A percentile compares a stretch with the other conserved stretches of the same genome.
Evolutionary conservation across 2,888 invertebrate species (phyloP).

Genomic region (Crocallis elinguaria): DNA sequence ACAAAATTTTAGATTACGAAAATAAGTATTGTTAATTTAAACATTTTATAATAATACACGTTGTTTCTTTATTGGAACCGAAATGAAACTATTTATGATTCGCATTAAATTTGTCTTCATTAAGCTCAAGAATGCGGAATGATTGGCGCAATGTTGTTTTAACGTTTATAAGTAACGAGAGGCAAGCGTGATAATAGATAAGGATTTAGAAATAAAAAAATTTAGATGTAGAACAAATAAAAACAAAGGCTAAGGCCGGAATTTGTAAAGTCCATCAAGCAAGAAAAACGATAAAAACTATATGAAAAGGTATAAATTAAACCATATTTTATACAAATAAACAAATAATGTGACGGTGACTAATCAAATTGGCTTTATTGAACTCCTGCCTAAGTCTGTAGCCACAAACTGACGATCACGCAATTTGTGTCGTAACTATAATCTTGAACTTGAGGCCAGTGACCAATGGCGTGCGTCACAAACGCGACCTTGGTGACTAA

Average conservation of each 20-base stretch:
- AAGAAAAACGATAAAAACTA: too few relatives aligned
- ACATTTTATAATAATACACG: background rate
- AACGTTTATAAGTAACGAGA: conserved; percentile 14
- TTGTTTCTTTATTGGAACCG: background rate
- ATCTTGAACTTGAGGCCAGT: conserved; percentile 7
- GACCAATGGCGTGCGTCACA: conserved; percentile 19
- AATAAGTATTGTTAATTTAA: background rate
- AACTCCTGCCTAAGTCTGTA: too few relatives aligned
- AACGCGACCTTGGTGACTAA: conserved; percentile 15
- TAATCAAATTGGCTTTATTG: too few relatives aligned
- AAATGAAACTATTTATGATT: background rate
- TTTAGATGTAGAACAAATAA: background rate
- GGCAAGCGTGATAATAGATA: conserved; percentile 1
- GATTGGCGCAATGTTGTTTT: conserved; percentile 20
- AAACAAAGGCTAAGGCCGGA: background rate
- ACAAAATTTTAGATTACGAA: background rate
- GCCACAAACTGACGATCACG: background rate
- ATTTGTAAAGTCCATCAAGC: too few relatives aligned
- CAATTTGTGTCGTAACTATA: conserved; percentile 11
- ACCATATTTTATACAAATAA: too few relatives aligned
- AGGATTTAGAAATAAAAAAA: background rate
- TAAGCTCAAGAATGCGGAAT: conserved; percentile 26
- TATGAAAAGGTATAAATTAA: too few relatives aligned
- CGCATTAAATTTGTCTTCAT: conserved; percentile 9
- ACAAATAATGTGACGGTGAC: too few relatives aligned